Percentiles rank a stretch among this genome's conserved stretches.
phyloP scores from a whole-genome alignment of 2,888 invertebrate species.

The Molorchus minor region DNA sequence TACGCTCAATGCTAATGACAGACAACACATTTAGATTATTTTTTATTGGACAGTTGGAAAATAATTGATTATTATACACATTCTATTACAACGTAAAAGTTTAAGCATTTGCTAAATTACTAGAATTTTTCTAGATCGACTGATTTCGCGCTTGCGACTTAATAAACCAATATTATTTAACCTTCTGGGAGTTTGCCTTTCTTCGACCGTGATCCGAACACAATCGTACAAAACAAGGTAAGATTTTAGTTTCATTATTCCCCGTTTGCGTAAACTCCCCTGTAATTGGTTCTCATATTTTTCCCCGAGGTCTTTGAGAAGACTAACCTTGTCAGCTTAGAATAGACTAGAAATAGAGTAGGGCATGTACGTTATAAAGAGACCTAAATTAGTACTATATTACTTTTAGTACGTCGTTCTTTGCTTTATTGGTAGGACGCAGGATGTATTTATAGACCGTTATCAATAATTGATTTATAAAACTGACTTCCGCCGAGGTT shows the following conservation, averaged over 20 bases:
- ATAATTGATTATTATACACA: too few relatives aligned
- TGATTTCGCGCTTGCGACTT: too few relatives aligned
- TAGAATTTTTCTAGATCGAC: too few relatives aligned
- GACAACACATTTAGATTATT: too few relatives aligned
- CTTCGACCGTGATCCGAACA: not conserved
- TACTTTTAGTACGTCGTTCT: conserved; percentile 7
- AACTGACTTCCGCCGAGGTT: not conserved
- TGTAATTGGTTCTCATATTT: conserved; percentile 3
- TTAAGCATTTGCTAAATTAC: too few relatives aligned
- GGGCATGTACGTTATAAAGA: conserved; percentile 9
- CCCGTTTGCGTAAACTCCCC: not conserved
- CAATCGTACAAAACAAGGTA: conserved; percentile 15
- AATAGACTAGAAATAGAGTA: conserved; percentile 15
- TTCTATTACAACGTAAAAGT: too few relatives aligned
- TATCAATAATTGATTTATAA: not conserved
- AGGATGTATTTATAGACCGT: not conserved
- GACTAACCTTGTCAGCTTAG: conserved; percentile 17
- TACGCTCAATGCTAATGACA: too few relatives aligned
- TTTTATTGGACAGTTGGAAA: too few relatives aligned
- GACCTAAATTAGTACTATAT: not conserved
- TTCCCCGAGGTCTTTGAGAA: not conserved
- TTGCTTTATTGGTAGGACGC: not conserved
- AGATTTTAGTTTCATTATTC: conserved; percentile 14
- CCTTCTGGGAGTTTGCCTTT: not conserved
- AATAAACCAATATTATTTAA: not conserved